These are phyloP conservation scores for Salvator merianae DNA, from an alignment of 2,113 vertebrate species.

Conservation along the genomic window DNA sequence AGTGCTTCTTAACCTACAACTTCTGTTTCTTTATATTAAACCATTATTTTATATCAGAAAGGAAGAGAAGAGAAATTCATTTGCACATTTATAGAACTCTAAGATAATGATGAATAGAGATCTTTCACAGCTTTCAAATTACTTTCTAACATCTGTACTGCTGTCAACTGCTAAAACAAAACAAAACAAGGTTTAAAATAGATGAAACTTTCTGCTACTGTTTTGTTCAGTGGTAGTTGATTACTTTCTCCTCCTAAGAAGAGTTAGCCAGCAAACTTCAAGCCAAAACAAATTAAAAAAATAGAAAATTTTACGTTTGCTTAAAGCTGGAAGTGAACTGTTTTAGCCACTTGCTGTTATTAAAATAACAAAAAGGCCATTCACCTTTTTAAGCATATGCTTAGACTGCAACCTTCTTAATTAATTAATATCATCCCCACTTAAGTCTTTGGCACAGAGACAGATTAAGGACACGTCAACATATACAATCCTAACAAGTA, in stretches of 20 bases:
- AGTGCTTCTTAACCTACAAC: not conserved
- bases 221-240: not conserved
- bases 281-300: not conserved
- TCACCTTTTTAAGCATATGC: slow-evolving; percentile 1
- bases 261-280: not conserved
- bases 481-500: not conserved
- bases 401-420: not conserved
- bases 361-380: not conserved
- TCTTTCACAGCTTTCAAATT: slow-evolving; percentile 12
- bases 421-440: not conserved
- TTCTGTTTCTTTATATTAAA: not conserved
- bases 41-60: not conserved
- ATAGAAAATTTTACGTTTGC: not conserved
- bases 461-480: not conserved
- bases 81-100: not conserved
- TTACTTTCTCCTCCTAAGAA: slow-evolving; percentile 17
- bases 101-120: slow-evolving; percentile 27
- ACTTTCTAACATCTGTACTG: slow-evolving; percentile 17
- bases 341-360: not conserved
- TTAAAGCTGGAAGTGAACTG: not conserved
- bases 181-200: not conserved
- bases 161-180: not conserved
- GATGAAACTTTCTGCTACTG: not conserved
- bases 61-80: not conserved
- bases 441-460: not conserved